These are phyloP conservation scores for Steatornis caripensis DNA, from an alignment of 2,113 vertebrate genomes.

Conservation along the genomic window DNA sequence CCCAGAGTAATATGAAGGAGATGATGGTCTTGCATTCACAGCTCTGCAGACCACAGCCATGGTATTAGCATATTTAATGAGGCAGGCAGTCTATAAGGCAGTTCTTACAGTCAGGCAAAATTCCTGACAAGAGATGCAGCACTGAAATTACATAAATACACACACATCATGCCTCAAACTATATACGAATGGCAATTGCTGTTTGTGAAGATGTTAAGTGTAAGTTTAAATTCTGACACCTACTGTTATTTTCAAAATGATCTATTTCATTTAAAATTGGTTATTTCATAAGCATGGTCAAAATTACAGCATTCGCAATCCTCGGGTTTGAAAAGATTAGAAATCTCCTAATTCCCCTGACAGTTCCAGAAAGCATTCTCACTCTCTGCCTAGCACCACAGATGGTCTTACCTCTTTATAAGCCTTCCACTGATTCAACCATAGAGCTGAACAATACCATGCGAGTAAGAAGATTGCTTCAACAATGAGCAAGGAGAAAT, in stretches of 20 bases:
- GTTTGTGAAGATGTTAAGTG: neutral
- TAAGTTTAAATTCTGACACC: neutral
- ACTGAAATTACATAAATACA: neutral
- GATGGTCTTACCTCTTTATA: neutral
- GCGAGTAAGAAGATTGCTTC: neutral
- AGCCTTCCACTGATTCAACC: neutral
- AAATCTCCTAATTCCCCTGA: neutral
- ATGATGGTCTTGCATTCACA: neutral
- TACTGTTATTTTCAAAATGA: neutral
- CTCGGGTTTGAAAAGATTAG: neutral
- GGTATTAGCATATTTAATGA: neutral
- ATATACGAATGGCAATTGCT: neutral
- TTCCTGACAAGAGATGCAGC: neutral
- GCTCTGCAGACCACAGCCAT: neutral
- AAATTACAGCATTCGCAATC: neutral
- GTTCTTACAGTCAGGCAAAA: neutral
- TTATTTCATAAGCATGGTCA: neutral
- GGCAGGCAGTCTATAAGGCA: neutral
- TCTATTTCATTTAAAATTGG: neutral
- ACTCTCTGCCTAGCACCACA: neutral
- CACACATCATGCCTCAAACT: neutral
- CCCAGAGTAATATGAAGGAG: neutral
- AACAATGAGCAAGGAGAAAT: neutral
- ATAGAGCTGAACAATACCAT: neutral
- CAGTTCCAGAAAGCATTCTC: constrained; percentile 11